phyloP scores from a whole-genome alignment of 2,888 invertebrate genomes.

The Serripes groenlandicus region DNA sequence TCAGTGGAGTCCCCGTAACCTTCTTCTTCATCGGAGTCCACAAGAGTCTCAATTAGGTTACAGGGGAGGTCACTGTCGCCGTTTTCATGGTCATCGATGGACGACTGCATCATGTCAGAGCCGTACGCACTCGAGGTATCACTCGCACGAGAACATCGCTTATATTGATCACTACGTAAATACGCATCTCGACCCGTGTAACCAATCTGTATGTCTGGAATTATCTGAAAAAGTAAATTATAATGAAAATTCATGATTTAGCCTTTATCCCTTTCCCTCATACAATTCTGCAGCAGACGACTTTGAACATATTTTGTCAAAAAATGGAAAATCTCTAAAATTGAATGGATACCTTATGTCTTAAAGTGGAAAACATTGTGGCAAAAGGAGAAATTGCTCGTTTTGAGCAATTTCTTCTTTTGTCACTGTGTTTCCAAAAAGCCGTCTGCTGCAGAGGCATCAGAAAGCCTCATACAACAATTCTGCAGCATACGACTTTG shows the following conservation, averaged over 20 bases:
- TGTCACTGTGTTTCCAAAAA: neutral
- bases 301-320: too few species aligned
- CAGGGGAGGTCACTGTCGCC: slow-evolving; percentile 92
- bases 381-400: neutral
- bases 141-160: slow-evolving; percentile 88
- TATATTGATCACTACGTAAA: slow-evolving; percentile 75
- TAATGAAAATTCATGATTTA: too few species aligned
- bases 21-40: slow-evolving; percentile 98
- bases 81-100: slow-evolving; percentile 88
- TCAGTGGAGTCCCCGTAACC: slow-evolving; percentile 86
- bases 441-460: neutral
- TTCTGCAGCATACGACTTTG: too few species aligned
- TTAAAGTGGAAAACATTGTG: neutral
- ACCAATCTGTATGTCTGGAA: slow-evolving; percentile 69
- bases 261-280: too few species aligned
- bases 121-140: slow-evolving; percentile 99
- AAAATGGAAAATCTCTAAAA: too few species aligned
- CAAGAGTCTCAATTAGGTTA: slow-evolving; percentile 97
- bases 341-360: too few species aligned
- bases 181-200: slow-evolving; percentile 71
- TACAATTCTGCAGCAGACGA: too few species aligned
- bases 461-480: neutral
- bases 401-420: neutral
- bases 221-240: slow-evolving; percentile 40
- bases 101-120: slow-evolving; percentile 91